phyloP scores from a whole-genome alignment of 2,888 invertebrate species.

The Biston stratarius region DNA sequence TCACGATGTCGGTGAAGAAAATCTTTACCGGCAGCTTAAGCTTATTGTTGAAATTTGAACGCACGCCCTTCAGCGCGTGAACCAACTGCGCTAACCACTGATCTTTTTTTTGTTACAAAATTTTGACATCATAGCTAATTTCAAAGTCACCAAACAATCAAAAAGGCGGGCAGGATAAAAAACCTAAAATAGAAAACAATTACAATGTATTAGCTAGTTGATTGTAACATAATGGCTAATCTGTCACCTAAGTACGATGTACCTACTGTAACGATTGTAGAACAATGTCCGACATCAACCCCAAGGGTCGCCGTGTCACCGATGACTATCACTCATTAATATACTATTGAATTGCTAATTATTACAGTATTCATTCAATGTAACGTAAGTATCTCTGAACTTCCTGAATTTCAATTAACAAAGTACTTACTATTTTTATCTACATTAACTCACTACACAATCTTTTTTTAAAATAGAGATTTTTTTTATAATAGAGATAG shows the following conservation, averaged over 20 bases:
- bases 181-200: not conserved
- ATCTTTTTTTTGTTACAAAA: no score
- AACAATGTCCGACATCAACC: slow-evolving; percentile 15
- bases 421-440: not conserved
- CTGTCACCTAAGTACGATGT: slow-evolving; percentile 18
- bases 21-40: no score
- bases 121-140: no score
- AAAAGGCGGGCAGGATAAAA: not conserved
- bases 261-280: slow-evolving; percentile 7
- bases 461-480: no score
- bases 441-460: not conserved
- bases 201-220: not conserved
- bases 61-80: no score
- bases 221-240: not conserved
- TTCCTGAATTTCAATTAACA: slow-evolving; percentile 5
- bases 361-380: not conserved
- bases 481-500: no score
- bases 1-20: no score
- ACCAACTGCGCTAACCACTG: no score
- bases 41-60: no score
- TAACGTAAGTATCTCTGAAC: not conserved
- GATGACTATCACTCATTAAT: slow-evolving; percentile 9
- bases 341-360: slow-evolving; percentile 9
- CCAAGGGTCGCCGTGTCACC: slow-evolving; percentile 8
- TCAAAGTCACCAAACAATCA: no score